phyloP scores from a whole-genome alignment of 2,888 invertebrate genomes.

The Dyspetes luteomarginatus region DNA sequence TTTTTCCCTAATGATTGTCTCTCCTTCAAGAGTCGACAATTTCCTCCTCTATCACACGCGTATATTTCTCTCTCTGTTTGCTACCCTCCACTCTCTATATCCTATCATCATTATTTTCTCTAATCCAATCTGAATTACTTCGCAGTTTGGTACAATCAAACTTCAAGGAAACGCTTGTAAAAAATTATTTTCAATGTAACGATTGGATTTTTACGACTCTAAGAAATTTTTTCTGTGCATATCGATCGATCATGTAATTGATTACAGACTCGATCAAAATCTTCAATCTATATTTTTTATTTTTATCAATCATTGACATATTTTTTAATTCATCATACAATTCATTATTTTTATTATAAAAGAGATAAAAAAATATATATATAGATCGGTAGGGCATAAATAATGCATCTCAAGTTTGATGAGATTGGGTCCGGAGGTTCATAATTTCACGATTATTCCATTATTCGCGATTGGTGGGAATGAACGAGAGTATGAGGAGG shows the following conservation, averaged over 20 bases:
- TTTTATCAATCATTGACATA: not conserved
- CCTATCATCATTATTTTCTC: slow-evolving; percentile 30
- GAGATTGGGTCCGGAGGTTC: slow-evolving; percentile 53
- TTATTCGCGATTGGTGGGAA: slow-evolving; percentile 66
- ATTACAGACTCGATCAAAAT: too few relatives aligned
- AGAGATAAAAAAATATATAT: slow-evolving; percentile 1
- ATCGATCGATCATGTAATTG: too few relatives aligned
- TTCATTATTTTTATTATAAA: not conserved
- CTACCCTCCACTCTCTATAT: not conserved
- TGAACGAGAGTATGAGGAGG: slow-evolving; percentile 46
- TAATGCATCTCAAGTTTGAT: slow-evolving; percentile 44
- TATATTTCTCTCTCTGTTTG: too few relatives aligned
- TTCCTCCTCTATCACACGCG: slow-evolving; percentile 16
- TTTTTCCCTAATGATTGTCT: slow-evolving; percentile 79
- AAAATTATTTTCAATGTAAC: too few relatives aligned
- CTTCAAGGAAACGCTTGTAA: slow-evolving; percentile 2
- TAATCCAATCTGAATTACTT: slow-evolving; percentile 42
- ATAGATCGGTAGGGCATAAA: slow-evolving; percentile 12
- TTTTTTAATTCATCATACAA: not conserved
- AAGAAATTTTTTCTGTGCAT: too few relatives aligned
- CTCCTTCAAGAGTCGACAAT: slow-evolving; percentile 52
- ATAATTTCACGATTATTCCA: slow-evolving; percentile 68
- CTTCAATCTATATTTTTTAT: slow-evolving; percentile 6
- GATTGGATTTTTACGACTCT: too few relatives aligned
- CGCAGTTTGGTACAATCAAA: slow-evolving; percentile 8